A percentile compares a stretch with the other conserved stretches of the same genome.
Conservation (phyloP, 2,888 invertebrate species). For the Stramonita haemastoma region DNA sequence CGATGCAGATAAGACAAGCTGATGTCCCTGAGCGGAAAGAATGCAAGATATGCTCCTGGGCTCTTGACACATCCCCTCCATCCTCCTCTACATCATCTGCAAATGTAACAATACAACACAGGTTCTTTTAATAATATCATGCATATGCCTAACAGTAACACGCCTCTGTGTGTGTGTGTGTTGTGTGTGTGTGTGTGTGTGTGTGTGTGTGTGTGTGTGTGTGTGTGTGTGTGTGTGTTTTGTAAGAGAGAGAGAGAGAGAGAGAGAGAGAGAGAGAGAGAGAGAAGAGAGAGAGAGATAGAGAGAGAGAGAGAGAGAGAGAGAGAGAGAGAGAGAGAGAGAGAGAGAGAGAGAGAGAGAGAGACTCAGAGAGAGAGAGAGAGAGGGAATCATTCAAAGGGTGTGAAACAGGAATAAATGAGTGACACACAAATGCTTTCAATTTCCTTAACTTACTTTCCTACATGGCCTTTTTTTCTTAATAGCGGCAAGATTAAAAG, state of each 20-base stretch:
- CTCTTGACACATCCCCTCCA: slow-evolving; percentile 73
- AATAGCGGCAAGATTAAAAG: too few species aligned
- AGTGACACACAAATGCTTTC: too few species aligned
- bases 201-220: neutral
- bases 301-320: neutral
- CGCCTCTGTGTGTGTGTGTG: neutral
- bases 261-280: neutral
- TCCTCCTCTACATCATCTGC: slow-evolving; percentile 54
- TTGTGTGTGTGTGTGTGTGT: neutral
- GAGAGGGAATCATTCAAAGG: too few species aligned
- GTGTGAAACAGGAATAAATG: too few species aligned
- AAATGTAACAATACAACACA: slow-evolving; percentile 7
- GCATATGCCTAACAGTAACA: neutral
- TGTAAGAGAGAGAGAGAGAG: neutral
- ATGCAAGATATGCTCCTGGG: slow-evolving; percentile 87
- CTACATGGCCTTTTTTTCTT: too few species aligned
- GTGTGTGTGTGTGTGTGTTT: neutral
- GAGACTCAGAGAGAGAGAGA: too few species aligned
- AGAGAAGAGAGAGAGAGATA: neutral
- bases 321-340: too few species aligned
- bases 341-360: too few species aligned
- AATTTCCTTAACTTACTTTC: too few species aligned
- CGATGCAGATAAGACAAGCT: slow-evolving; percentile 94
- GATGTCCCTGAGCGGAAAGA: slow-evolving; percentile 87
- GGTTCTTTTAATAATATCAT: neutral